A percentile compares a stretch with the other conserved stretches of the same genome.
These are phyloP conservation scores for Pangasius krempfi DNA, from an alignment of 2,797 vertebrate species.

Conservation along the genomic window DNA sequence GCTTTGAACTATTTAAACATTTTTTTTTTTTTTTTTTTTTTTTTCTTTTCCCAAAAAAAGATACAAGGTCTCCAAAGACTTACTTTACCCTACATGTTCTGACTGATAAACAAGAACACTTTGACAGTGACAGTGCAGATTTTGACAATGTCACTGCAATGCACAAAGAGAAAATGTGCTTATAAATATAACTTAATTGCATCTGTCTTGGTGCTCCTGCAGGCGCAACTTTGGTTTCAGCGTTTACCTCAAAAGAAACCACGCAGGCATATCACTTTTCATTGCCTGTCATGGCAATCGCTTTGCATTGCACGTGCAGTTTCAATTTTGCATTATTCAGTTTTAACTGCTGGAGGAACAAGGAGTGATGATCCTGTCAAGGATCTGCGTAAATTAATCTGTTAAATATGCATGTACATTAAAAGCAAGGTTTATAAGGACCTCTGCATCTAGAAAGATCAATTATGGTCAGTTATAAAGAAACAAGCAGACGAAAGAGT, in stretches of 20 bases:
- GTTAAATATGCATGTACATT: background rate
- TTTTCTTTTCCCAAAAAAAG: too few species aligned
- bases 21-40: too few species aligned
- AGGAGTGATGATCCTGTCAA: background rate
- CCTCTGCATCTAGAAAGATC: background rate
- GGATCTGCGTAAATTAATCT: background rate
- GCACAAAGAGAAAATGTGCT: background rate
- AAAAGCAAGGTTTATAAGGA: background rate
- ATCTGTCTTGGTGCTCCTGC: background rate
- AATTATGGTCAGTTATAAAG: background rate
- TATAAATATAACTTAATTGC: background rate
- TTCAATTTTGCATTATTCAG: background rate
- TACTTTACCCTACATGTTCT: background rate
- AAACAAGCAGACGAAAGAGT: background rate
- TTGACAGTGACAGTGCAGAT: background rate
- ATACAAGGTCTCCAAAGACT: background rate
- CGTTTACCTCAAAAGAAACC: background rate
- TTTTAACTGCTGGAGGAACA: background rate
- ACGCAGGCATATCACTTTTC: background rate
- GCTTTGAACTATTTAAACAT: background rate
- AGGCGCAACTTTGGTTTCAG: background rate
- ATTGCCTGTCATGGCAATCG: background rate
- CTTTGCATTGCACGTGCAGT: background rate
- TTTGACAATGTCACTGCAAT: background rate
- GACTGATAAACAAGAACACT: background rate